phyloP scores from a whole-genome alignment of 2,797 vertebrate species.

The Tapera naevia region DNA sequence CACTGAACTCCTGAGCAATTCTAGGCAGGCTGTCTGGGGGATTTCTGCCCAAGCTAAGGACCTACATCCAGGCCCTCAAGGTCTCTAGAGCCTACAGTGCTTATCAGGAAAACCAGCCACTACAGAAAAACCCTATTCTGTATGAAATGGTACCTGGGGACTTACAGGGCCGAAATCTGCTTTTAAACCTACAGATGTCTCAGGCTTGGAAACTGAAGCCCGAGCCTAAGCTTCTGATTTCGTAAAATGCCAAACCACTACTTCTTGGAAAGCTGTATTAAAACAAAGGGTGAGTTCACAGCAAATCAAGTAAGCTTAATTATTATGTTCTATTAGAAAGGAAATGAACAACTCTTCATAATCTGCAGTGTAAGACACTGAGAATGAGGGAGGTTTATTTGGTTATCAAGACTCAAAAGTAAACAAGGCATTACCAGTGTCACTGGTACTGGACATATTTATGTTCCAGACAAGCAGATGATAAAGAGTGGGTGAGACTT shows the following conservation, averaged over 20 bases:
- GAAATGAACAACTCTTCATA: not conserved
- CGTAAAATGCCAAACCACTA: not conserved
- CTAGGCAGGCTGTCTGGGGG: not conserved
- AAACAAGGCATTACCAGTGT: constrained; percentile 23
- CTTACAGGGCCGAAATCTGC: not conserved
- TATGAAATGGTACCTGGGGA: not conserved
- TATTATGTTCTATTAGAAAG: not conserved
- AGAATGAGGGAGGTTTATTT: not conserved
- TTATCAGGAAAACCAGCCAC: not conserved
- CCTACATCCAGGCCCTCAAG: not conserved
- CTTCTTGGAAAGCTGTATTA: not conserved
- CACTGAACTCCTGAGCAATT: not conserved
- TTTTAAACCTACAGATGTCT: not conserved
- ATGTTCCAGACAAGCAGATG: not conserved
- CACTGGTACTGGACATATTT: not conserved
- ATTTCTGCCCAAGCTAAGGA: not conserved
- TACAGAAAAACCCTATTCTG: not conserved
- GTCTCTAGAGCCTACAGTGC: not conserved
- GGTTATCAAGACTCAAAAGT: not conserved
- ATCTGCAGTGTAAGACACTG: not conserved
- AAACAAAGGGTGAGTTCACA: not conserved
- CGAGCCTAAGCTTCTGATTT: not conserved
- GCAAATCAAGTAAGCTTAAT: not conserved
- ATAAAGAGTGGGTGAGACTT: not conserved
- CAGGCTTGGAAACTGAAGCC: not conserved